phyloP scores from a whole-genome alignment of 2,797 vertebrate species.

The Gymnothorax javanicus region DNA sequence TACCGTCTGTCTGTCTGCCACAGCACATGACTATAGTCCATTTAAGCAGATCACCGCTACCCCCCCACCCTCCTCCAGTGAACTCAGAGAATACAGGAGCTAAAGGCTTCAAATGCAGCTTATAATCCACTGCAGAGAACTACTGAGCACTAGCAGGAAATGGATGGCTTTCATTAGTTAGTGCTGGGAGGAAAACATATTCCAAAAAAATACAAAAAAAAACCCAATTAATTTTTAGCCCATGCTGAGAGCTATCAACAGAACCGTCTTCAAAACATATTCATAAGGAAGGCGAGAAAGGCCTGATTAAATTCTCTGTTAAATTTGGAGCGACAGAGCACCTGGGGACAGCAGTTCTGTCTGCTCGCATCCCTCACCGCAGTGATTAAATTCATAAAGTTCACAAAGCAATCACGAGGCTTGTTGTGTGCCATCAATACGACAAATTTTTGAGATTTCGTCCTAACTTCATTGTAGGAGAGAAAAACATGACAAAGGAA shows the following conservation, averaged over 20 bases:
- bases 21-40: not conserved
- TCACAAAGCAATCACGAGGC: not conserved
- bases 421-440: not conserved
- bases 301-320: not conserved
- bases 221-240: not conserved
- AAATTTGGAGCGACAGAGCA: not conserved
- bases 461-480: not conserved
- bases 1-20: slow-evolving; percentile 56
- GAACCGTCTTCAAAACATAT: not conserved
- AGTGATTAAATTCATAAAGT: not conserved
- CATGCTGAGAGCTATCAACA: slow-evolving; percentile 5
- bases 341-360: not conserved
- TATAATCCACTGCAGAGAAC: not conserved
- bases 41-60: not conserved
- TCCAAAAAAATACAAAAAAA: not conserved
- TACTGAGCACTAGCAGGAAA: not conserved
- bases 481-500: not conserved
- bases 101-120: not conserved
- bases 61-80: not conserved
- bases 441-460: no score
- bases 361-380: not conserved
- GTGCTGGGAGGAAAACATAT: not conserved
- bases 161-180: slow-evolving; percentile 24
- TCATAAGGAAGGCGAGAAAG: not conserved
- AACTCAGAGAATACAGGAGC: not conserved